Conservation (phyloP, 2,113 vertebrate genomes). For the Thamnaconus septentrionalis region DNA sequence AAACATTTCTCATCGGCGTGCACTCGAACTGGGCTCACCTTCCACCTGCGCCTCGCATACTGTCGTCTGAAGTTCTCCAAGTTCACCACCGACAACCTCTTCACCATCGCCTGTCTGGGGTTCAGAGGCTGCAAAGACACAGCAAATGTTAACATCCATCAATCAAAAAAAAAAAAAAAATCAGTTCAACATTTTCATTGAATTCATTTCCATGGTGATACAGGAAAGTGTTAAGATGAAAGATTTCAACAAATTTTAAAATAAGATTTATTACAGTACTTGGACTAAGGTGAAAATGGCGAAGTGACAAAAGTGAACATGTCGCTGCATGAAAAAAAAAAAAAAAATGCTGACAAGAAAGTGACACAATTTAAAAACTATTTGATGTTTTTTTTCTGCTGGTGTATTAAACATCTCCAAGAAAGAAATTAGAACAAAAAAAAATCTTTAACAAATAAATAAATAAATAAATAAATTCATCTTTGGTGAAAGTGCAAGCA, state of each 20-base stretch:
- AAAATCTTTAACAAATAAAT: background rate
- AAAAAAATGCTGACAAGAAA: constrained; percentile 9
- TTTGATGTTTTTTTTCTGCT: constrained; percentile 6
- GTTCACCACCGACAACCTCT: constrained; percentile 88
- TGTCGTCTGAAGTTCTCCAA: constrained; percentile 93
- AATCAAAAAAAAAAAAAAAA: background rate
- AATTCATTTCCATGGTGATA: too few relatives aligned
- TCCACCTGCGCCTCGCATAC: constrained; percentile 89
- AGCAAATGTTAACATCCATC: constrained; percentile 3
- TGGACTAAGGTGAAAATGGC: constrained; percentile 1
- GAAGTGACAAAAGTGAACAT: background rate
- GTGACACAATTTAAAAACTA: constrained; percentile 2
- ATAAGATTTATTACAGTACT: constrained; percentile 47
- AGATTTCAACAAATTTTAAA: background rate
- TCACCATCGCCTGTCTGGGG: constrained; percentile 85
- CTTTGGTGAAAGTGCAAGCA: constrained; percentile 30
- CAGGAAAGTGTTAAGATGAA: background rate
- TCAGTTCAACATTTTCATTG: too few relatives aligned
- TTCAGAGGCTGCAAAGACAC: constrained; percentile 82
- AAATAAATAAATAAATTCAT: constrained; percentile 30
- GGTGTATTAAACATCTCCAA: constrained; percentile 21
- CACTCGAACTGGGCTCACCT: constrained; percentile 72
- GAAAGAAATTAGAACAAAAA: constrained; percentile 25
- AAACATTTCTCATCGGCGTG: constrained; percentile 24
- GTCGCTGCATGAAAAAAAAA: background rate